These are phyloP conservation scores for Ganaspis brasiliensis DNA, from an alignment of 2,888 invertebrate genomes.

Conservation along the genomic window DNA sequence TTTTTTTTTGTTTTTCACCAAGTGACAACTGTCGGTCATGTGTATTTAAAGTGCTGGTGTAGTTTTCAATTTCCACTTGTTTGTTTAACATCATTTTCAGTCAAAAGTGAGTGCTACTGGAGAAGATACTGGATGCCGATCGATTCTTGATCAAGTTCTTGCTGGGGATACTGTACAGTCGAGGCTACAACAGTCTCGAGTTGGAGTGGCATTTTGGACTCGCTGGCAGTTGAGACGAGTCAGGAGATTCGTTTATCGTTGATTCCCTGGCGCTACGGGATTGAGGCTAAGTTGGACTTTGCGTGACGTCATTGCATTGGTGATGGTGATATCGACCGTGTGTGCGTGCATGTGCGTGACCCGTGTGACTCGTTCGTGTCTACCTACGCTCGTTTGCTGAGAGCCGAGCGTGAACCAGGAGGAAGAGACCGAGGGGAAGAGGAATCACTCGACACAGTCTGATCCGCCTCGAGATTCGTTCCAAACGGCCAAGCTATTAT, in stretches of 20 bases:
- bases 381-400: constrained; percentile 48
- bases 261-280: constrained; percentile 43
- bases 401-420: constrained; percentile 44
- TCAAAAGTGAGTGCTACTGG: neutral
- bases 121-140: neutral
- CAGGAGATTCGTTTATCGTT: constrained; percentile 41
- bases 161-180: neutral
- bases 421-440: constrained; percentile 38
- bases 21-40: no score
- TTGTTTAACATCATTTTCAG: no score
- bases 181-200: neutral
- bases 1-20: no score
- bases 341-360: constrained; percentile 45
- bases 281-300: constrained; percentile 56
- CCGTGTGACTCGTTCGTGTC: constrained; percentile 48
- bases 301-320: constrained; percentile 55
- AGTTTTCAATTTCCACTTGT: no score
- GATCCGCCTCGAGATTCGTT: constrained; percentile 58
- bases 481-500: constrained; percentile 55
- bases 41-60: no score
- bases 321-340: constrained; percentile 56
- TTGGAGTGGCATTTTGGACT: neutral
- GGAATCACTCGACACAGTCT: constrained; percentile 57
- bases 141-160: neutral
- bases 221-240: constrained; percentile 14